phyloP scores from a whole-genome alignment of 1,140 invertebrate species.

The Cyclargus thomasi region DNA sequence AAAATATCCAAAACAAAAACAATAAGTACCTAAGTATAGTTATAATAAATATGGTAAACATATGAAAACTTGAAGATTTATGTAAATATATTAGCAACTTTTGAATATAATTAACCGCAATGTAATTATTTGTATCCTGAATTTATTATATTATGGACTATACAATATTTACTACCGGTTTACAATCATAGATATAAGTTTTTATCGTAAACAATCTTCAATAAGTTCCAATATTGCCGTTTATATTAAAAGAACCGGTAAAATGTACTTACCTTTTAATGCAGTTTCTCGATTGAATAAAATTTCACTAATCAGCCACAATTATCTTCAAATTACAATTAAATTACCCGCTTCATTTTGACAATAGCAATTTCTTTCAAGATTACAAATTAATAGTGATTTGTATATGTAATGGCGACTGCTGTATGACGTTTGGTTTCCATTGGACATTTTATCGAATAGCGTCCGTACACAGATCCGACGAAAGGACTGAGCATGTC shows the following conservation, averaged over 20 bases:
- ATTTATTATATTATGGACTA: too few species aligned
- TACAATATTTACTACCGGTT: too few species aligned
- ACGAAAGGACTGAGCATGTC: neutral
- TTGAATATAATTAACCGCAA: too few species aligned
- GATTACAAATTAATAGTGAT: constrained; percentile 35
- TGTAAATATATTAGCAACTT: too few species aligned
- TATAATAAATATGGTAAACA: too few species aligned
- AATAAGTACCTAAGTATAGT: too few species aligned
- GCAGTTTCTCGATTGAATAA: neutral
- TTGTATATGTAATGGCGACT: constrained; percentile 57
- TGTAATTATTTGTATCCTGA: too few species aligned
- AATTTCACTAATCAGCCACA: neutral
- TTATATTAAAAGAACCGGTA: neutral
- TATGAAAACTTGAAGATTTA: too few species aligned
- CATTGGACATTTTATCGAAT: constrained; percentile 16
- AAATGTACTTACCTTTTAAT: neutral
- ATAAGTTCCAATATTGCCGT: neutral
- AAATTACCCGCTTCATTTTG: constrained; percentile 47
- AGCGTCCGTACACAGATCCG: neutral
- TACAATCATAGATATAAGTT: too few species aligned
- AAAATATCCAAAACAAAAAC: constrained; percentile 11
- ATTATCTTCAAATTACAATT: constrained; percentile 15
- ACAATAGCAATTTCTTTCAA: constrained; percentile 59
- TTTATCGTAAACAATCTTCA: neutral
- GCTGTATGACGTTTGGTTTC: constrained; percentile 24